Evolutionary conservation across 2,797 vertebrate species (phyloP).

Genomic region (Acanthurus lineatus): DNA sequence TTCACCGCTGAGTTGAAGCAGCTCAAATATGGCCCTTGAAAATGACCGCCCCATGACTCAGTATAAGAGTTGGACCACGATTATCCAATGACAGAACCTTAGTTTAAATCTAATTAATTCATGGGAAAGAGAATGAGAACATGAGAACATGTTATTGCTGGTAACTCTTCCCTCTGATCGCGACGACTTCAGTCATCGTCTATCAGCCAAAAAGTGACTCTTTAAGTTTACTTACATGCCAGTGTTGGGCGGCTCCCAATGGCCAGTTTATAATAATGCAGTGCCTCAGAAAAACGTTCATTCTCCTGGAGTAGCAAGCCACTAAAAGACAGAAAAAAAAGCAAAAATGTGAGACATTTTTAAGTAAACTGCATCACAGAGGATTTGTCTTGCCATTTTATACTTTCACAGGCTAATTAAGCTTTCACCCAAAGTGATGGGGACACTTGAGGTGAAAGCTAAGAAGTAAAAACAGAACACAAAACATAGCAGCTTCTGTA

Average conservation of each 20-base stretch:
- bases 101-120: constrained; percentile 23
- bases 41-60: constrained; percentile 27
- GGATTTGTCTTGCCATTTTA: constrained; percentile 8
- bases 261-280: constrained; percentile 97
- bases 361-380: not conserved
- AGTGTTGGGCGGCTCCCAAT: constrained; percentile 97
- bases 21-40: constrained; percentile 17
- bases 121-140: constrained; percentile 22
- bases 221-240: constrained; percentile 91
- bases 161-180: not conserved
- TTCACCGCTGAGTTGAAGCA: constrained; percentile 41
- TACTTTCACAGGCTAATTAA: constrained; percentile 10
- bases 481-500: not conserved
- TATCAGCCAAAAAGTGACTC: not conserved
- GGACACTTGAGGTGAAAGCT: constrained; percentile 12
- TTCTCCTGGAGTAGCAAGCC: constrained; percentile 97
- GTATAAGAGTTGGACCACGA: constrained; percentile 27
- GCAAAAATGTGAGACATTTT: constrained; percentile 17
- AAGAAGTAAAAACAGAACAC: constrained; percentile 23
- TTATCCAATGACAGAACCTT: constrained; percentile 13
- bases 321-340: constrained; percentile 77
- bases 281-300: constrained; percentile 92
- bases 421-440: constrained; percentile 23
- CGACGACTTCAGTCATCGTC: not conserved
- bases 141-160: constrained; percentile 15